Base-by-base conservation (phyloP, 2,888 invertebrate genomes). In the Sminthurinus aureus region DNA sequence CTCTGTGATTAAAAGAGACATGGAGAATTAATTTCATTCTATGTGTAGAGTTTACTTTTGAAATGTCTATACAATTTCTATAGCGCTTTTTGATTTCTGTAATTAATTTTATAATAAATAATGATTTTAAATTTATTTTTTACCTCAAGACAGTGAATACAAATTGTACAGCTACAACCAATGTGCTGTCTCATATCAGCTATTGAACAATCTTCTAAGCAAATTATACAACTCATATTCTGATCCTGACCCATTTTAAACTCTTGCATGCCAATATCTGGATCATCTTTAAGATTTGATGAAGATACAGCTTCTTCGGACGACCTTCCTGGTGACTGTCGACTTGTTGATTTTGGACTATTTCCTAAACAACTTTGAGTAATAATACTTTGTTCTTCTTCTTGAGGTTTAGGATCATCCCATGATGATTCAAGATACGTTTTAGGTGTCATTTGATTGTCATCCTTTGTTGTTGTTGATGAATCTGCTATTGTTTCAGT, bases 101-200 rank as follows among this genome's bases (percentile, higher is more conserved):
- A 20, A 66, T n/a, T 13, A 24, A 20, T 22, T 75, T 12, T 78
- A 8, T 22, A 75, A 26, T 11, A 76, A 82, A 82, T 77, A 78
- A 24, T 24, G 20, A 50, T 81, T 38, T 50, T 38, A 26, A 67
- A 51, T 80, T 26, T 76, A 2, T n/a, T 6, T 78, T 20, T 13
- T 78, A 93, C 93, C 91, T 92, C 91, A 74, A 93, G 91, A 88
- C 93, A 93, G 69, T 90, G 89, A 84, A 92, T 91, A 89, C 93
- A 93, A 51, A 93, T 90, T 22, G 91, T 91, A 87, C 93, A 93
- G 76, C 90, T 91, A 88, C 93, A 93, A n/a, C 90, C 91, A 20
- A 90, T 90, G 89, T 93, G 93, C 50, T 91, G 91, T 87, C 92
- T 91, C 81, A 93, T 90, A 83, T 92, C 91, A 38, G 90, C 90